A percentile compares a stretch with the other conserved stretches of the same genome.
phyloP scores from a whole-genome alignment of 2,113 vertebrate species.

The Nansenia antarctica region DNA sequence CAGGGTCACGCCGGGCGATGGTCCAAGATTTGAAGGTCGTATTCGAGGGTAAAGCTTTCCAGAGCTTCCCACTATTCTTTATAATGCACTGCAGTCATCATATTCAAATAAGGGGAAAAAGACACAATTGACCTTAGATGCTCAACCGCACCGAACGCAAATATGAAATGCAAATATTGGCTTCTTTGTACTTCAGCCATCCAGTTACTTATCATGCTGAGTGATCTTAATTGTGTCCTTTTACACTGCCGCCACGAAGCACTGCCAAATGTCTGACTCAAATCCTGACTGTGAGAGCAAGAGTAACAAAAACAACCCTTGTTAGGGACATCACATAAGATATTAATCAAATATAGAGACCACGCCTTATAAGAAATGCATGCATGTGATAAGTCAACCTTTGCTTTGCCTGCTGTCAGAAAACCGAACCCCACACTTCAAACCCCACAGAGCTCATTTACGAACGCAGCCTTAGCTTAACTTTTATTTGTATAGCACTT shows the following conservation, averaged over 20 bases:
- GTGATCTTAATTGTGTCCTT: neutral
- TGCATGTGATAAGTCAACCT: neutral
- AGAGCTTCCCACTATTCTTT: neutral
- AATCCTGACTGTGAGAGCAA: conserved; percentile 12
- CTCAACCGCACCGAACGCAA: conserved; percentile 34
- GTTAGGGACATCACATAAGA: too few relatives aligned
- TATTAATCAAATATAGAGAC: too few relatives aligned
- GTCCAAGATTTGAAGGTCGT: neutral
- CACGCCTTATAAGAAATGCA: too few relatives aligned
- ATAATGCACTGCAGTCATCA: neutral
- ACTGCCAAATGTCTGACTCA: neutral
- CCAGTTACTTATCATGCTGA: conserved; percentile 12
- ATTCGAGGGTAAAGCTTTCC: neutral
- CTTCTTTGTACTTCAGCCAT: conserved; percentile 18
- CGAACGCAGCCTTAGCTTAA: too few relatives aligned
- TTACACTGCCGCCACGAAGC: neutral
- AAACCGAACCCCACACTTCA: too few relatives aligned
- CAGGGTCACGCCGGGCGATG: neutral
- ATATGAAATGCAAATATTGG: conserved; percentile 32
- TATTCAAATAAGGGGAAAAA: conserved; percentile 13
- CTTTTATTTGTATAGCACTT: too few relatives aligned
- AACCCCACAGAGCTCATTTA: too few relatives aligned
- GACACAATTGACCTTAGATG: conserved; percentile 16
- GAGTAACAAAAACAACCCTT: too few relatives aligned
- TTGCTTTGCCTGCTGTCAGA: neutral